Base-by-base conservation (phyloP, 2,113 vertebrate species). In the Capra hircus region DNA sequence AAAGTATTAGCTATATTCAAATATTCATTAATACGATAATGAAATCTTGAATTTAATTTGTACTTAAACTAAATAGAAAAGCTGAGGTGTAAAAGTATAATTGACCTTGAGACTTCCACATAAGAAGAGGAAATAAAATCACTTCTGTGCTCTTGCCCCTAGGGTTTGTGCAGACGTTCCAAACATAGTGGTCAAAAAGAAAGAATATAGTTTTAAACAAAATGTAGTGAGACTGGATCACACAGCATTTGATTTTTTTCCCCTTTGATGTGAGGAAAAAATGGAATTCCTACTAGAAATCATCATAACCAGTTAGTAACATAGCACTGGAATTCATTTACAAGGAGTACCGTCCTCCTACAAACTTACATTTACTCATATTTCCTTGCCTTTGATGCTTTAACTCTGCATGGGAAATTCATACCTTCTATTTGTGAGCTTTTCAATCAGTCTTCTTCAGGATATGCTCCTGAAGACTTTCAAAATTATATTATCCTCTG, bases 401-500 rank as follows among this genome's bases (percentile, higher is more conserved):
- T 96, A 74, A 59, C 23, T 43, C 59, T 77, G 36, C 12, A 36
- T 48, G 14, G 30, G 48, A 81, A 62, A 81, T 59, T 53, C 19
- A 74, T 52, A 43, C 28, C 14, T 90, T 85, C 16, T 74, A 1
- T 80, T 95, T 33, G 25, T 10, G 57, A 27, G 17, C 11, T 67
- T 90, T 94, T 85, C 52, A 93, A 60, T 53, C 13, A 36, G 16
- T 84, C 19, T 57, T 40, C 52, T 85, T 92, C 17, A 95, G 25
- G 36, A n/a, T 92, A 45, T 92, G 28, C 14, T 92, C 14, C n/a
- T 67, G 43, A 71, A 83, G 78, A 48, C 36, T 40, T 91, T 94
- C 30, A 92, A 87, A 97, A 92, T 67, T 90, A 57, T 89, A 88
- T 88, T 84, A 82, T 90, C 30, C 28, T 95, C 57, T 62, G 33